A percentile compares a stretch with the other conserved stretches of the same genome.
phyloP scores from a whole-genome alignment of 2,888 invertebrate genomes.

The Ochropleura leucogaster region DNA sequence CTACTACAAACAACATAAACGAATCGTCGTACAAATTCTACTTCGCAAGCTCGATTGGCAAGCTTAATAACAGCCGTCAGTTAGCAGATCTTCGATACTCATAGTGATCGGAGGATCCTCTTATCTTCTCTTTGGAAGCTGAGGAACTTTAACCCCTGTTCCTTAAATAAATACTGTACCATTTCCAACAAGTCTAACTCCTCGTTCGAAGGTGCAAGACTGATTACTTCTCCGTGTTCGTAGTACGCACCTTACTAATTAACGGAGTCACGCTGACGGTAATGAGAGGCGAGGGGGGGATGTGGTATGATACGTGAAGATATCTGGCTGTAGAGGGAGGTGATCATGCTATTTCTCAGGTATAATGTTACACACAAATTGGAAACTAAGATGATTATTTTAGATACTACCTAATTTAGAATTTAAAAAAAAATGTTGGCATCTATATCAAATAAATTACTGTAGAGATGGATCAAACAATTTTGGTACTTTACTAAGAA shows the following conservation, averaged over 20 bases:
- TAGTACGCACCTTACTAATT: conserved; percentile 85
- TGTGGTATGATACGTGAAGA: neutral
- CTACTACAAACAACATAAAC: no score
- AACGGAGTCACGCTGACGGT: conserved; percentile 77
- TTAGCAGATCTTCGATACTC: neutral
- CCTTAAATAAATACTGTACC: neutral
- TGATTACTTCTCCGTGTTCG: conserved; percentile 83
- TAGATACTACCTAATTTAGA: neutral
- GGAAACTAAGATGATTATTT: neutral
- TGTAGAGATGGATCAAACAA: neutral
- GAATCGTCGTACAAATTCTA: no score
- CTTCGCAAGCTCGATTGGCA: neutral
- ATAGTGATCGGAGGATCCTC: neutral
- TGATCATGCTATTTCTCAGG: conserved; percentile 8
- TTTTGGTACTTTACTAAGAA: neutral
- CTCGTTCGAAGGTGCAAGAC: conserved; percentile 79
- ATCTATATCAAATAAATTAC: no score
- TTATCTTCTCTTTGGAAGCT: neutral
- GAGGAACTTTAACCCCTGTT: neutral
- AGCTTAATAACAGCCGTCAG: neutral
- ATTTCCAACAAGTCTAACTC: conserved; percentile 64
- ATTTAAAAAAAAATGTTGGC: neutral
- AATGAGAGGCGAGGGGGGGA: conserved; percentile 18
- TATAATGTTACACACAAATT: neutral
- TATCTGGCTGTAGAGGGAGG: neutral